phyloP scores from a whole-genome alignment of 2,797 vertebrate genomes.

The Cossypha niveicapilla region DNA sequence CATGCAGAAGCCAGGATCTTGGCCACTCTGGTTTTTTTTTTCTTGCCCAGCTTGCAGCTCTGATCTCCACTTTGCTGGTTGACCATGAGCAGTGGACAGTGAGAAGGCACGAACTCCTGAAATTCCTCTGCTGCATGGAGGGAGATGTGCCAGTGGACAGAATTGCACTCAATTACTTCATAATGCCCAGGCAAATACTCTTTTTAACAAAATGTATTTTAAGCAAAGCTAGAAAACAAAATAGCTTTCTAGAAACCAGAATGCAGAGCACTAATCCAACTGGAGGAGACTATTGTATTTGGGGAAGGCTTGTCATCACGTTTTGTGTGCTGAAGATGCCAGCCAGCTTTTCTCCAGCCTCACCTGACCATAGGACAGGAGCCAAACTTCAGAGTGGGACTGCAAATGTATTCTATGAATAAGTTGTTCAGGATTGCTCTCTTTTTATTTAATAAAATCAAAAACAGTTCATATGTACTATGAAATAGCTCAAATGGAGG shows the following conservation, averaged over 20 bases:
- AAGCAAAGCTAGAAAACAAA: background rate
- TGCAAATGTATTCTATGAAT: background rate
- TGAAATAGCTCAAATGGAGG: background rate
- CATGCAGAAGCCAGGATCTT: background rate
- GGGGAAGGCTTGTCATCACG: background rate
- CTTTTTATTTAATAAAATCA: background rate
- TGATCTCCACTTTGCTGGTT: fast-evolving
- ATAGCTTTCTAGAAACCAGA: background rate
- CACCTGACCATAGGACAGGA: background rate
- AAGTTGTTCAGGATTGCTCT: background rate
- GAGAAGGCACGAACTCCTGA: fast-evolving
- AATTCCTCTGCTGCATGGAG: fast-evolving
- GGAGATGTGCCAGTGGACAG: background rate
- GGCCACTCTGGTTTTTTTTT: background rate
- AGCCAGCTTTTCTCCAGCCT: background rate
- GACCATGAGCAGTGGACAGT: background rate
- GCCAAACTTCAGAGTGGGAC: fast-evolving
- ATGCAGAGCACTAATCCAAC: fast-evolving
- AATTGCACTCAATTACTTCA: background rate
- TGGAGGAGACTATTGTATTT: background rate
- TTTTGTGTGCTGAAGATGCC: background rate
- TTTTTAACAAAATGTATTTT: background rate
- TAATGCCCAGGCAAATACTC: fast-evolving
- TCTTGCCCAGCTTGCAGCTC: background rate
- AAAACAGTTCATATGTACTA: background rate